phyloP scores from a whole-genome alignment of 1,140 invertebrate genomes.

The Lordiphosa mommai region DNA sequence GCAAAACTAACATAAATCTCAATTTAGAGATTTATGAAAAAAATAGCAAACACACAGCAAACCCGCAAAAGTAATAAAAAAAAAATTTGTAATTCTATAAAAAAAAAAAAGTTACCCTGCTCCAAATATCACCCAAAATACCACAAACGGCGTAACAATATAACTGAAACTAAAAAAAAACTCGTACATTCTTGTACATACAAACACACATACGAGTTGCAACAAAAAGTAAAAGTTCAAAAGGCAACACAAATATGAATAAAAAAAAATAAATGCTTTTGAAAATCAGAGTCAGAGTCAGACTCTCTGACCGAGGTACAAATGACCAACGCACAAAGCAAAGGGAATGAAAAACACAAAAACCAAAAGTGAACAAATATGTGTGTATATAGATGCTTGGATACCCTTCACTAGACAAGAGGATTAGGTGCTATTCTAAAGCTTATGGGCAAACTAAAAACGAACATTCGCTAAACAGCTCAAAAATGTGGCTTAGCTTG shows the following conservation, averaged over 20 bases:
- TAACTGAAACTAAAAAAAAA: conserved; percentile 32
- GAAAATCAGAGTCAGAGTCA: conserved; percentile 35
- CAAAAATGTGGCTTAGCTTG: too few relatives aligned
- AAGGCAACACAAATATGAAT: conserved; percentile 16
- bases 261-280: conserved; percentile 5
- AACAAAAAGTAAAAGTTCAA: conserved; percentile 37
- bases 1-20: conserved; percentile 78
- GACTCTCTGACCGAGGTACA: conserved; percentile 23
- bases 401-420: neutral
- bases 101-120: conserved; percentile 54
- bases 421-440: too few relatives aligned
- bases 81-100: conserved; percentile 68
- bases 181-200: neutral
- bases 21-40: conserved; percentile 77
- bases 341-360: neutral
- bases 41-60: conserved; percentile 1
- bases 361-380: neutral
- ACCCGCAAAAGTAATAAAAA: conserved; percentile 67
- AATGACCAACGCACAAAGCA: conserved; percentile 25
- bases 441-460: too few relatives aligned
- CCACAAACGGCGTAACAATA: conserved; percentile 57
- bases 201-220: neutral
- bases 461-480: too few relatives aligned
- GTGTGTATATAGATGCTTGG: too few relatives aligned
- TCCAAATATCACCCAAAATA: conserved; percentile 66